phyloP scores from a whole-genome alignment of 2,113 vertebrate species.

The Mirounga angustirostris region DNA sequence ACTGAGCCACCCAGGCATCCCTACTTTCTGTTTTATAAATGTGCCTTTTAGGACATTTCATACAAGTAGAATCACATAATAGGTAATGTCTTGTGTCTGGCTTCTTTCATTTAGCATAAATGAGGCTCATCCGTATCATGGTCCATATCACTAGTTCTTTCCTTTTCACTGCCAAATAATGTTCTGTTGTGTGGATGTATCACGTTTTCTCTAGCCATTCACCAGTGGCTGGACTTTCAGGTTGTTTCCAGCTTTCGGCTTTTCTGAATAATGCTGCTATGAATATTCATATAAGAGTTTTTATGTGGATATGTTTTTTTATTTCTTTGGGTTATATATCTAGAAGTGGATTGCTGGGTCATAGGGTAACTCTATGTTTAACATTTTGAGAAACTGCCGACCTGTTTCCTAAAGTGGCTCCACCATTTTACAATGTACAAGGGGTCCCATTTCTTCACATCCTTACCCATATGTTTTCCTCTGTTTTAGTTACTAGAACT shows the following conservation, averaged over 20 bases:
- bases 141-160: background rate
- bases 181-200: background rate
- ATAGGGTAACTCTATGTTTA: background rate
- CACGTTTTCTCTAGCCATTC: background rate
- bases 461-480: background rate
- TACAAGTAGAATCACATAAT: background rate
- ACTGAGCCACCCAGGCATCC: too few species aligned
- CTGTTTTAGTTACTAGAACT: background rate
- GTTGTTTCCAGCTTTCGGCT: background rate
- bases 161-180: background rate
- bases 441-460: background rate
- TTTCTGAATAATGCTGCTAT: background rate
- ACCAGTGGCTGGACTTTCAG: background rate
- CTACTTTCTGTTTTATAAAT: background rate
- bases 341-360: background rate
- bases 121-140: accelerated
- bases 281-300: background rate
- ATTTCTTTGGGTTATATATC: background rate
- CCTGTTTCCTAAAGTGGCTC: background rate
- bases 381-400: background rate
- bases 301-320: background rate
- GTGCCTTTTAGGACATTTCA: background rate
- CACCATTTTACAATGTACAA: too few species aligned
- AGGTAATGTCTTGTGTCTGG: background rate
- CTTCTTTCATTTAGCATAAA: background rate